Percentiles rank a stretch among this genome's conserved stretches.
Evolutionary conservation across 2,888 invertebrate genomes (phyloP).

Genomic region (Drosophila atroscutellata): DNA sequence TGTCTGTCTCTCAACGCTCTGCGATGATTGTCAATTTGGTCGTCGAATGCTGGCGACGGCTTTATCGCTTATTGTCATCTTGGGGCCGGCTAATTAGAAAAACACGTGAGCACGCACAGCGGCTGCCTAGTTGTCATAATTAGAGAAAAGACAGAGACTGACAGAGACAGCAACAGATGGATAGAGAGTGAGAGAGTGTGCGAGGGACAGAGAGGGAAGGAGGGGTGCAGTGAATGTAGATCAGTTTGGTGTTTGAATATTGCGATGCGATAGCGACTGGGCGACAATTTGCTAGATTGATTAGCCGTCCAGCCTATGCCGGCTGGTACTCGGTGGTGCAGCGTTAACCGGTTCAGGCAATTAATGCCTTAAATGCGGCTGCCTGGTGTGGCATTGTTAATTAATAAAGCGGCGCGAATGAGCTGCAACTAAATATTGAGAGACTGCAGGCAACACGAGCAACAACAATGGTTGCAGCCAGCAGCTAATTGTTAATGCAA

Average conservation of each 20-base stretch:
- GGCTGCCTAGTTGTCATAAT: constrained; percentile 77
- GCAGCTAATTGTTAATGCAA: constrained; percentile 76
- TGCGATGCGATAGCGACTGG: constrained; percentile 53
- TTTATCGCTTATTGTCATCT: constrained; percentile 76
- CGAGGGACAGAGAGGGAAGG: background rate
- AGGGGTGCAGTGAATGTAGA: constrained; percentile 9
- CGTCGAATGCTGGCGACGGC: constrained; percentile 63
- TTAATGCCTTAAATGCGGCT: constrained; percentile 78
- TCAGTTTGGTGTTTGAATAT: constrained; percentile 54
- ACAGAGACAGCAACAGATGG: constrained; percentile 4
- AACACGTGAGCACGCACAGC: constrained; percentile 77
- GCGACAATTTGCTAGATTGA: constrained; percentile 82
- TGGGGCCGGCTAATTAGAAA: constrained; percentile 73
- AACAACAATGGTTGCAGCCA: constrained; percentile 1
- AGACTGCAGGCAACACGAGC: background rate
- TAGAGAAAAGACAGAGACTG: constrained; percentile 52
- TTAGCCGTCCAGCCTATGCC: constrained; percentile 66
- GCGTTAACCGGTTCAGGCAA: constrained; percentile 66
- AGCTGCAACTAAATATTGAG: constrained; percentile 33
- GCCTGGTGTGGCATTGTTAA: constrained; percentile 80
- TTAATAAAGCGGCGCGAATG: constrained; percentile 70
- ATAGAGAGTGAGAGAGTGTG: constrained; percentile 14
- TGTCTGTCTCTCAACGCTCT: background rate
- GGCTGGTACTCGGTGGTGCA: constrained; percentile 8
- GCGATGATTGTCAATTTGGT: constrained; percentile 82